phyloP scores from a whole-genome alignment of 2,888 invertebrate genomes.

The Cerceris rybyensis region DNA sequence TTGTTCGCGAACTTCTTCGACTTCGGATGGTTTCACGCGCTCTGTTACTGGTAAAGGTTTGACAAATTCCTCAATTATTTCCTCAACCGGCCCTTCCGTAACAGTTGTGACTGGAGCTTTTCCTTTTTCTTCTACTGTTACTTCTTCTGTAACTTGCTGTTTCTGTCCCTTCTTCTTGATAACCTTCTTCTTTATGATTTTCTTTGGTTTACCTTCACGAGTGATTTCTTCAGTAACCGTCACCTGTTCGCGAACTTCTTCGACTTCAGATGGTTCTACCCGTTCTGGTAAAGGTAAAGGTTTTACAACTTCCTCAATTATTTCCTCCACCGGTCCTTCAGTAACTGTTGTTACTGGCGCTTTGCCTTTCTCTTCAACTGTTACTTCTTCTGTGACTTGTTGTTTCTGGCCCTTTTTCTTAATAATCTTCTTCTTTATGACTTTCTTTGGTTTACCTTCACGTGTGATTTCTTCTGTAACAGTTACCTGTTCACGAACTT shows the following conservation, averaged over 20 bases:
- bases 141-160: slow-evolving; percentile 79
- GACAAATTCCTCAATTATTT: slow-evolving; percentile 72
- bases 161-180: slow-evolving; percentile 78
- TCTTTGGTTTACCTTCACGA: slow-evolving; percentile 58
- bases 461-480: slow-evolving; percentile 77
- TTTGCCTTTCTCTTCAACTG: slow-evolving; percentile 74
- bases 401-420: slow-evolving; percentile 58
- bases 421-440: slow-evolving; percentile 55
- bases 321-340: slow-evolving; percentile 69
- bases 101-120: slow-evolving; percentile 63
- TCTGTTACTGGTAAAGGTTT: slow-evolving; percentile 9
- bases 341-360: slow-evolving; percentile 54
- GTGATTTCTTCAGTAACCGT: slow-evolving; percentile 75
- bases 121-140: slow-evolving; percentile 64
- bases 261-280: slow-evolving; percentile 66
- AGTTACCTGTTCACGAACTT: slow-evolving; percentile 60
- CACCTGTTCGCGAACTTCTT: slow-evolving; percentile 74
- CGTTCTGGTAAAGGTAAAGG: slow-evolving; percentile 70
- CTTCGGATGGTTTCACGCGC: slow-evolving; percentile 63
- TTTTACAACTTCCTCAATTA: slow-evolving; percentile 52
- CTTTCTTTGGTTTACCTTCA: slow-evolving; percentile 80
- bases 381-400: slow-evolving; percentile 68
- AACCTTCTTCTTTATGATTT: slow-evolving; percentile 76
- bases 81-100: slow-evolving; percentile 70
- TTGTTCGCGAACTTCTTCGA: slow-evolving; percentile 35